phyloP scores from a whole-genome alignment of 2,113 vertebrate species.

The Piaya cayana region DNA sequence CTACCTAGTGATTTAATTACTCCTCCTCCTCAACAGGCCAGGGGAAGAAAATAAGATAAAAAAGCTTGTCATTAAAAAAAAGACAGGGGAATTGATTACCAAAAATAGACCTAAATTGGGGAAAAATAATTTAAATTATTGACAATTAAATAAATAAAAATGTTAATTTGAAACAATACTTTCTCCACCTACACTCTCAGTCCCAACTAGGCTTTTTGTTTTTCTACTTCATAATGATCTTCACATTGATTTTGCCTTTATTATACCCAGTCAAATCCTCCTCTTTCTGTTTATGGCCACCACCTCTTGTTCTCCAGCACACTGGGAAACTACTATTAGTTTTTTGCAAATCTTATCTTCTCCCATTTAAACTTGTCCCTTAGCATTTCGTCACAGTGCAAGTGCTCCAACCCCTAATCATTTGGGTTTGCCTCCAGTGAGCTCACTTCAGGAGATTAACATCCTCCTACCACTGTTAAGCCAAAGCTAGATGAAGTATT shows the following conservation, averaged over 20 bases:
- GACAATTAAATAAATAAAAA: not conserved
- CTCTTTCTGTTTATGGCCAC: not conserved
- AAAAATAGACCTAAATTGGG: not conserved
- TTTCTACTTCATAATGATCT: not conserved
- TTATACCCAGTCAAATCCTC: not conserved
- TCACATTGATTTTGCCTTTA: not conserved
- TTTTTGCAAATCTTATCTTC: not conserved
- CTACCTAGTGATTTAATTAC: not conserved
- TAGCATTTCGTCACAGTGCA: not conserved
- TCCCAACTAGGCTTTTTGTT: not conserved
- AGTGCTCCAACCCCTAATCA: not conserved
- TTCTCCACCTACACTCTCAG: not conserved
- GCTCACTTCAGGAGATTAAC: rapidly evolving
- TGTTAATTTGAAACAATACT: not conserved
- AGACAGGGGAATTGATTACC: not conserved
- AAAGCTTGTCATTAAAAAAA: rapidly evolving
- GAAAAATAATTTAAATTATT: not conserved
- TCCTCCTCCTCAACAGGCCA: not conserved
- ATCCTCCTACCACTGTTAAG: too few species aligned
- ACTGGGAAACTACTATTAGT: not conserved
- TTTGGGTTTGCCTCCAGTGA: not conserved
- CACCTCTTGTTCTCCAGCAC: not conserved
- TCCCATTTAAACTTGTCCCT: not conserved
- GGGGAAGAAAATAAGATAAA: not conserved
- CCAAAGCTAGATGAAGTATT: not conserved